A percentile compares a stretch with the other conserved stretches of the same genome.
Evolutionary conservation across 2,797 vertebrate genomes (phyloP).

Genomic region (Enteromius paludinosus): DNA sequence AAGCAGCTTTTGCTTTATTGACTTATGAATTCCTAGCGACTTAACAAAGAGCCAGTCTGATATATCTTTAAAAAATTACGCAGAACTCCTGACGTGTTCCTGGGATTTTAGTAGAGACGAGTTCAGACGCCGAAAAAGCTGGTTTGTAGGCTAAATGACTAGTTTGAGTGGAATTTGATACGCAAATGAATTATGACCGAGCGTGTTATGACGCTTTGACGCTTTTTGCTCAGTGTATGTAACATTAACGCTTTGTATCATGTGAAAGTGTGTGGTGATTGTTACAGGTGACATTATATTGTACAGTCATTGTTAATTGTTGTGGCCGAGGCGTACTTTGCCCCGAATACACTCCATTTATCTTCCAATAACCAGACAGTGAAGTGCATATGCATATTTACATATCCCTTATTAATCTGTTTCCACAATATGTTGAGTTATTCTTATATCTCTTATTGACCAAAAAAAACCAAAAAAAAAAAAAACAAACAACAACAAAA

Average conservation of each 20-base stretch:
- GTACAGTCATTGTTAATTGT: constrained; percentile 27
- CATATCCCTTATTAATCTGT: not conserved
- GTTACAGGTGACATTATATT: not conserved
- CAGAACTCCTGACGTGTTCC: not conserved
- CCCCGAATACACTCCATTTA: not conserved
- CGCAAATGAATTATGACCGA: not conserved
- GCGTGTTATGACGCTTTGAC: not conserved
- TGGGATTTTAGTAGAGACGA: not conserved
- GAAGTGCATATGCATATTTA: not conserved
- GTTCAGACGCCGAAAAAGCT: not conserved
- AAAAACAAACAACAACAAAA: not conserved
- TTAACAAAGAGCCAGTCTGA: not conserved
- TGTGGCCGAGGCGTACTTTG: constrained; percentile 22
- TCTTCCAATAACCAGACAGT: constrained; percentile 4
- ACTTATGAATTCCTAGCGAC: not conserved
- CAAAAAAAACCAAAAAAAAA: not conserved
- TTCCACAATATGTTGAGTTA: not conserved
- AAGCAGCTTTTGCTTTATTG: not conserved
- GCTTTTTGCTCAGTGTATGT: not conserved
- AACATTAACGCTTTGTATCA: constrained; percentile 3
- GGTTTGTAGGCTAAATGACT: not conserved
- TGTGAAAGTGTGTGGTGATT: constrained; percentile 6
- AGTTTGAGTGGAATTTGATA: not conserved
- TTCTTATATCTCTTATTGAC: not conserved
- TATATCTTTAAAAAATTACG: not conserved